phyloP scores from a whole-genome alignment of 2,888 invertebrate genomes.

The Limnephilus rhombicus region DNA sequence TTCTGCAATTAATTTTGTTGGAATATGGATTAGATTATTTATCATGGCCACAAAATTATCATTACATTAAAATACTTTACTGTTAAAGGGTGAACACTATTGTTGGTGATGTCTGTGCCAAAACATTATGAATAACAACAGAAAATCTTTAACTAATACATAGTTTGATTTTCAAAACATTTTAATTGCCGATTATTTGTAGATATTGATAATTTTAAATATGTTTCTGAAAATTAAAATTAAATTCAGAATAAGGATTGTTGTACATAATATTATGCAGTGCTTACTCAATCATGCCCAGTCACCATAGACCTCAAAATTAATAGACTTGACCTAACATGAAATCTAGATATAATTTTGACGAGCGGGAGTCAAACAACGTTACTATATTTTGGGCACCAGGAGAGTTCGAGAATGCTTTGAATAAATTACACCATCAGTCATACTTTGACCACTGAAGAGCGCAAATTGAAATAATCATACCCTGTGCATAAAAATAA shows the following conservation, averaged over 20 bases:
- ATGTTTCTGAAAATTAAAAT: not conserved
- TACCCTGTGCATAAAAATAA: no score
- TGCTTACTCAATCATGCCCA: not conserved
- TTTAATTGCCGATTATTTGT: not conserved
- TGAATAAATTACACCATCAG: no score
- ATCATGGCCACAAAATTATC: not conserved
- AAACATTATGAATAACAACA: not conserved
- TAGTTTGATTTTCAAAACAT: not conserved
- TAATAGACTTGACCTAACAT: no score
- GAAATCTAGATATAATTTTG: no score
- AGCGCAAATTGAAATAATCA: no score
- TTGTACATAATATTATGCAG: not conserved
- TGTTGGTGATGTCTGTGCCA: not conserved
- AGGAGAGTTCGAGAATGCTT: no score
- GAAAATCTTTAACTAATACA: not conserved
- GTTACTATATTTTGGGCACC: no score
- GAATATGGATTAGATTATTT: not conserved
- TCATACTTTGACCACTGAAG: no score
- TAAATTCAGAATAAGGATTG: not conserved
- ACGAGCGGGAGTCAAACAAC: no score
- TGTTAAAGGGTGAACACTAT: not conserved
- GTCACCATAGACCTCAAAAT: not conserved
- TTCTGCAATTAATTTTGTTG: not conserved
- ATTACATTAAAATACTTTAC: not conserved
- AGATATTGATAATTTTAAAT: not conserved